phyloP scores from a whole-genome alignment of 35 echinoderm and acorn worm genomes.

The Eucidaris tribuloides region DNA sequence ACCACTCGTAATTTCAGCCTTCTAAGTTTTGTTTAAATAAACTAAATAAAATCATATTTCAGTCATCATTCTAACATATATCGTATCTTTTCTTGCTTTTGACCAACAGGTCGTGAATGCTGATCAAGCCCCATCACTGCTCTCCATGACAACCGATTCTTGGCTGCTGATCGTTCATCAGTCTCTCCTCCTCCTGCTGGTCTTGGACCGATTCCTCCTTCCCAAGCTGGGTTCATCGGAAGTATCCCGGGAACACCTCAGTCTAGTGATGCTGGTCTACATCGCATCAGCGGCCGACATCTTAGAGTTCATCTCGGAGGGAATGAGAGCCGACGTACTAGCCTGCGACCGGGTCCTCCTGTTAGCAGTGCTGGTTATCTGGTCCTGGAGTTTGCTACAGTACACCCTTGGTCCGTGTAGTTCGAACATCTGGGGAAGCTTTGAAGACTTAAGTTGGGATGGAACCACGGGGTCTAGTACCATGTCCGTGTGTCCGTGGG shows the following conservation, averaged over 20 bases:
- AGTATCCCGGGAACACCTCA: constrained; percentile 66
- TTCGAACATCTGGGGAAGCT: constrained; percentile 48
- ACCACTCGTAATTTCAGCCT: too few species aligned
- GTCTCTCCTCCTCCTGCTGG: constrained; percentile 72
- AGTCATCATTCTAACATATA: too few species aligned
- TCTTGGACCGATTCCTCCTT: constrained; percentile 78
- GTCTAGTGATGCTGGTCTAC: constrained; percentile 73
- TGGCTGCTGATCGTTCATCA: constrained; percentile 56
- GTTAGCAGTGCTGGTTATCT: constrained; percentile 46
- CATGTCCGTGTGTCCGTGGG: constrained; percentile 70
- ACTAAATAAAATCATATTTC: too few species aligned
- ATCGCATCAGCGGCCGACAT: constrained; percentile 93
- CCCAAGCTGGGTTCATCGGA: constrained; percentile 65
- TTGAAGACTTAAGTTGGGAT: constrained; percentile 31
- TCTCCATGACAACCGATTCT: neutral
- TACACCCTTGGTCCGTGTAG: constrained; percentile 69
- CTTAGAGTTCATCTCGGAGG: constrained; percentile 85
- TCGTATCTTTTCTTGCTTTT: too few species aligned
- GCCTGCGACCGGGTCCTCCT: constrained; percentile 55
- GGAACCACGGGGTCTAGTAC: constrained; percentile 1
- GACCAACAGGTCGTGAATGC: neutral
- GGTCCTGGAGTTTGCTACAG: constrained; percentile 83
- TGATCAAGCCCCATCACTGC: neutral
- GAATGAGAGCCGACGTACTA: constrained; percentile 42
- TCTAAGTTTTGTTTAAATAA: too few species aligned